Evolutionary conservation across 2,888 invertebrate species (phyloP).

Genomic region (Pheosia tremula): DNA sequence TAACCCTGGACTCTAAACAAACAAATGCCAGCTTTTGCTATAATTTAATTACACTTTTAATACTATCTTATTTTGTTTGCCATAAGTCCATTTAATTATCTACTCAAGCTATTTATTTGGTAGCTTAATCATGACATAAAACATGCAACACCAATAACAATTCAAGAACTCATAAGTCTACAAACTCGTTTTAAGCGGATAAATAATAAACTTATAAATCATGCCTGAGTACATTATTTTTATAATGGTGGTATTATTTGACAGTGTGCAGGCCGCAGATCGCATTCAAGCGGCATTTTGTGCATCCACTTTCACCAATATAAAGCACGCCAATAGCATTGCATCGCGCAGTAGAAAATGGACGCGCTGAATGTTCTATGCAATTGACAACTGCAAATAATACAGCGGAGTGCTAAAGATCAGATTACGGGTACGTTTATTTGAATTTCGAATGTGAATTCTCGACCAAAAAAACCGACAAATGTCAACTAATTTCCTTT

Average conservation of each 20-base stretch:
- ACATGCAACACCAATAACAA: constrained; percentile 33
- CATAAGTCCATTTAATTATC: background rate
- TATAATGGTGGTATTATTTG: constrained; percentile 47
- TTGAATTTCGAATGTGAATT: background rate
- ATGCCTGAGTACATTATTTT: constrained; percentile 30
- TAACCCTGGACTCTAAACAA: too few relatives aligned
- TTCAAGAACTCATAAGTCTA: constrained; percentile 36
- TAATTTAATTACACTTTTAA: too few relatives aligned
- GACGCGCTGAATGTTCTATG: constrained; percentile 46
- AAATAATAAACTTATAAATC: constrained; percentile 33
- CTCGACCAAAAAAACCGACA: background rate
- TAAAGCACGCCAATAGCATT: constrained; percentile 67
- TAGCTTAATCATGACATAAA: constrained; percentile 30
- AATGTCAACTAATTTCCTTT: background rate
- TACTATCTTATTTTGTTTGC: background rate
- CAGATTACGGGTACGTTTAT: background rate
- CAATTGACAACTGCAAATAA: constrained; percentile 41
- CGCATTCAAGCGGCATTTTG: constrained; percentile 61
- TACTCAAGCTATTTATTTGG: background rate
- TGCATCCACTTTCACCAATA: constrained; percentile 77
- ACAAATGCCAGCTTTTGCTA: too few relatives aligned
- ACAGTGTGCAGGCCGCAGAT: constrained; percentile 46
- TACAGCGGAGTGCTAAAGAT: constrained; percentile 12
- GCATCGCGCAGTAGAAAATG: constrained; percentile 60
- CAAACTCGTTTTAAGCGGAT: constrained; percentile 37